phyloP scores from a whole-genome alignment of 2,113 vertebrate species.

The Podarcis cretensis region DNA sequence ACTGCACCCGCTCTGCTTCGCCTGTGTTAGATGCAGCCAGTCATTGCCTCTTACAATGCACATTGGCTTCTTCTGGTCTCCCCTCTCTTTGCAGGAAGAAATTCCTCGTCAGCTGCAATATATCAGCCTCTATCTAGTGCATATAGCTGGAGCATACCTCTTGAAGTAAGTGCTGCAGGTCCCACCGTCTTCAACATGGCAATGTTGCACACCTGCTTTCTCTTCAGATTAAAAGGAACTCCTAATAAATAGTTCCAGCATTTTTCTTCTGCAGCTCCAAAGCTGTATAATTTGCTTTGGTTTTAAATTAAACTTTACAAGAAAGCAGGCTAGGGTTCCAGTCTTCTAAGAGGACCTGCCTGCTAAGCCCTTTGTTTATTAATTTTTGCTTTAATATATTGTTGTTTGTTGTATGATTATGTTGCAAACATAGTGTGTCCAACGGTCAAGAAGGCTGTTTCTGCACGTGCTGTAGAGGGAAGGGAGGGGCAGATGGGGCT shows the following conservation, averaged over 20 bases:
- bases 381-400: too few relatives aligned
- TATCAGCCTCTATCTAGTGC: constrained; percentile 90
- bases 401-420: too few relatives aligned
- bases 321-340: too few relatives aligned
- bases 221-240: not conserved
- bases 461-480: too few relatives aligned
- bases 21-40: too few relatives aligned
- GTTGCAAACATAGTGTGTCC: too few relatives aligned
- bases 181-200: fast-evolving
- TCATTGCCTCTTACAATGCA: not conserved
- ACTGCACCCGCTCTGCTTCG: not conserved
- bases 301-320: not conserved
- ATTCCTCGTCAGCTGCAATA: constrained; percentile 92
- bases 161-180: constrained; percentile 86
- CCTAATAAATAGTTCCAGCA: not conserved
- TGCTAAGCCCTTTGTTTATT: too few relatives aligned
- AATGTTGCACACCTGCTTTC: too few relatives aligned
- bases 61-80: not conserved
- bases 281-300: not conserved
- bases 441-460: too few relatives aligned
- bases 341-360: not conserved
- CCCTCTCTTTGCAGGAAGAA: constrained; percentile 86
- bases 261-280: not conserved
- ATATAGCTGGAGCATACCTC: constrained; percentile 92
- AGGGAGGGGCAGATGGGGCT: too few relatives aligned